Base-by-base conservation (phyloP, 2,888 invertebrate species). In the Campaea margaritaria region DNA sequence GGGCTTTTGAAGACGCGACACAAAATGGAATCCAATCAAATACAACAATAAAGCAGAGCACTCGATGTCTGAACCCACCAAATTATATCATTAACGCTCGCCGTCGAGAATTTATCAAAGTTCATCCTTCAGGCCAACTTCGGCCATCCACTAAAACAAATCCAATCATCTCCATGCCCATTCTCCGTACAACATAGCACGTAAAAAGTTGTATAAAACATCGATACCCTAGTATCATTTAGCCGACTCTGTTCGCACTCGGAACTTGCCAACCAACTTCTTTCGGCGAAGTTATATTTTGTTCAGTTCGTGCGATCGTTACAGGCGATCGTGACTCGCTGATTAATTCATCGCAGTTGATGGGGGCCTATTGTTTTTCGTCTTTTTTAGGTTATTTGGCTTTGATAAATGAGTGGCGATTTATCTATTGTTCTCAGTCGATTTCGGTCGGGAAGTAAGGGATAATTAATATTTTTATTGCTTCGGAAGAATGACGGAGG, bases 311-410 rank as follows among this genome's bases (percentile, higher is more conserved):
- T 88, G 87, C 82, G 78, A 79, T 89, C 91, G 81, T 91, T 91
- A 90, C 80, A 64, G 68, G 54, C 70, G 82, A 84, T 86, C 91
- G 90, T 91, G 91, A 89, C 88, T 84, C 68, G 81, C 79, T 85
- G 86, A 89, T 91, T 89, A 90, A 90, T 89, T 87, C 67, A 64
- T 69, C 60, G 14, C 16, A 58, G 49, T 64, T 69, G 68, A 67
- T 68, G 62, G 71, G 68, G 53, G 69, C 58, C 76, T 79, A 82
- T 85, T 86, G 84, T 86, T 83, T 83, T 81, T 76, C 70, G 64
- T 62, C 74, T 74, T 80, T 77, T 79, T 82, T 76, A 76, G 70
- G 73, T 73, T 76, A 76, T 78, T 80, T 73, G 68, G 72, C 74
- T 72, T 72, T 78, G 80, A 80, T 79, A 75, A 80, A 82, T 81